These are phyloP conservation scores for Haemorhous mexicanus DNA, from an alignment of 2,113 vertebrate species.

Conservation along the genomic window DNA sequence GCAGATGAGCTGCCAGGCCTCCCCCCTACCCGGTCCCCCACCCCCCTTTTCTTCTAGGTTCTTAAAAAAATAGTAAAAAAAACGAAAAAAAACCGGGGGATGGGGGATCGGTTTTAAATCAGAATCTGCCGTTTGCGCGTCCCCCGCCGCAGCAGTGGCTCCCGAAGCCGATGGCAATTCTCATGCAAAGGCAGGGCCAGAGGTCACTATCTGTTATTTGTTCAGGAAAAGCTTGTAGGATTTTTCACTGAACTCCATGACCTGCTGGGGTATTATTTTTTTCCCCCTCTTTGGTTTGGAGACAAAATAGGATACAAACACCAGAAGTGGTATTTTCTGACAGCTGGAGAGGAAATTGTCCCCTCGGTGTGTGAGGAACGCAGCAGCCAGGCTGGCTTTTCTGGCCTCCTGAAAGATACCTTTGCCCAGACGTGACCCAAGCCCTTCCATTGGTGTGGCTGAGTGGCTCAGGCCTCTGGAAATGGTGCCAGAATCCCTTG, in stretches of 20 bases:
- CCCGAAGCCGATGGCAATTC: conserved; percentile 78
- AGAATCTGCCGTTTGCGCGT: conserved; percentile 71
- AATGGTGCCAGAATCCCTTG: not conserved
- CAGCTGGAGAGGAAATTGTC: conserved; percentile 10
- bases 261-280: conserved; percentile 66
- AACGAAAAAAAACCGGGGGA: not conserved
- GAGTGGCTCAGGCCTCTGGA: fast-evolving
- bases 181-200: conserved; percentile 80
- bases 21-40: not conserved
- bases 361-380: not conserved
- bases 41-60: conserved; percentile 71
- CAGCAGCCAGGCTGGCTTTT: not conserved
- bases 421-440: not conserved
- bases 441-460: fast-evolving
- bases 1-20: conserved; percentile 81
- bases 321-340: conserved; percentile 33
- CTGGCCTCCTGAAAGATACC: not conserved
- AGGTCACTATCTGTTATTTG: conserved; percentile 84
- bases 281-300: not conserved
- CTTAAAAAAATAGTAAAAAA: conserved; percentile 62
- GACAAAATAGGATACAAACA: conserved; percentile 54
- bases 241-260: conserved; percentile 73
- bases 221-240: conserved; percentile 79
- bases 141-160: conserved; percentile 62
- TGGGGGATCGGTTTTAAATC: conserved; percentile 70